Conservation (phyloP, 2,888 invertebrate genomes). For the Stenolophus ochropezus region DNA sequence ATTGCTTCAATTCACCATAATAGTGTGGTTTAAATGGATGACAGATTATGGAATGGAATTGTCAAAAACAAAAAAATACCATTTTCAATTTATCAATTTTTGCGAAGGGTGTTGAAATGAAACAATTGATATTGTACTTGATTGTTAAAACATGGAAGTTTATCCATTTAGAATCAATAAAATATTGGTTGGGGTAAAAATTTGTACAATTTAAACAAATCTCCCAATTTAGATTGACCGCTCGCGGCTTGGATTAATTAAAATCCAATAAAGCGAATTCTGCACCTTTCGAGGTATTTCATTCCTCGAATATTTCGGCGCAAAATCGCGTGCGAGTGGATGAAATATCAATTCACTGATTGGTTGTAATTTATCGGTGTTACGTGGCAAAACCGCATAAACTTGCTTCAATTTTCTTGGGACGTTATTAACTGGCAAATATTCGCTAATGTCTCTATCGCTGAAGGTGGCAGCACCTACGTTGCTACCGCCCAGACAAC, state of each 20-base stretch:
- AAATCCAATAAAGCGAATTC: conserved; percentile 25
- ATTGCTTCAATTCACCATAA: too few relatives aligned
- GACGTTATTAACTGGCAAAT: conserved; percentile 42
- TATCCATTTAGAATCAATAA: background rate
- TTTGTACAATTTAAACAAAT: background rate
- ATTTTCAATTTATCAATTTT: too few relatives aligned
- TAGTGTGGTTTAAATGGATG: too few relatives aligned
- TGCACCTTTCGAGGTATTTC: conserved; percentile 18
- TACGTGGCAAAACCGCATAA: conserved; percentile 50
- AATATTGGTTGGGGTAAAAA: background rate
- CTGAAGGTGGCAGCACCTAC: background rate
- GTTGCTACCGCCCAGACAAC: background rate
- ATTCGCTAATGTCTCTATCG: conserved; percentile 42
- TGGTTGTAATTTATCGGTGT: conserved; percentile 48
- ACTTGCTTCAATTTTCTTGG: conserved; percentile 38
- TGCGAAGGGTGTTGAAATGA: too few relatives aligned
- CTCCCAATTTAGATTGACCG: conserved; percentile 10
- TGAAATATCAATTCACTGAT: conserved; percentile 53
- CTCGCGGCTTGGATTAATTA: background rate
- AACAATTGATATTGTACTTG: too few relatives aligned
- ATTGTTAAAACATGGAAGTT: background rate
- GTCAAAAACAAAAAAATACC: too few relatives aligned
- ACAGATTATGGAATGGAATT: too few relatives aligned
- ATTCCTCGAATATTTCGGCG: conserved; percentile 19
- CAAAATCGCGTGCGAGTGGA: conserved; percentile 39